Evolutionary conservation across 2,113 vertebrate species (phyloP).

Genomic region (Pteropus alecto): DNA sequence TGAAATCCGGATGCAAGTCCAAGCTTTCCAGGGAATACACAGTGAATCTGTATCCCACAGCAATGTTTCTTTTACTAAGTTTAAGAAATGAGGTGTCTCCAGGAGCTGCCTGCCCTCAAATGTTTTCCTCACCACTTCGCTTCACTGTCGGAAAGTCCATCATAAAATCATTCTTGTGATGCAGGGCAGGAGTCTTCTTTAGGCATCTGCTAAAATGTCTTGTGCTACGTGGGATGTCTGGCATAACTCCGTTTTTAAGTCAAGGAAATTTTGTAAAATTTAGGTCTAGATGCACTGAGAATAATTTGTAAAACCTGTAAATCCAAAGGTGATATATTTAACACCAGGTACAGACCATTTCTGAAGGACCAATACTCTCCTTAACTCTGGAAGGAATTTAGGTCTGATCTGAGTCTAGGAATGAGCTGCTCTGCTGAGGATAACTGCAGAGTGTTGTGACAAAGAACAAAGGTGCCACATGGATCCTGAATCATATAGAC

Average conservation of each 20-base stretch:
- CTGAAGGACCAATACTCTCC: background rate
- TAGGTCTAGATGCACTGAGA: background rate
- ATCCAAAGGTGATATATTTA: background rate
- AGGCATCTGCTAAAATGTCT: background rate
- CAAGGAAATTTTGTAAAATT: background rate
- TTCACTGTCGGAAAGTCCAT: background rate
- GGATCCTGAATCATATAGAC: background rate
- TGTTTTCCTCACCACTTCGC: background rate
- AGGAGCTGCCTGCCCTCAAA: background rate
- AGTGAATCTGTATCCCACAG: background rate
- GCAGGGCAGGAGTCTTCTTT: background rate
- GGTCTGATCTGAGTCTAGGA: too few species aligned
- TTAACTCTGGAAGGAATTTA: background rate
- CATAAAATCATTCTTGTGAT: background rate
- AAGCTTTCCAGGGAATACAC: background rate
- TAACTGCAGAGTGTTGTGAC: too few species aligned
- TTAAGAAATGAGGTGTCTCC: background rate
- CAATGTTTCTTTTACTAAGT: background rate
- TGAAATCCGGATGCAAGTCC: background rate
- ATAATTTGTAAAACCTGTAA: background rate
- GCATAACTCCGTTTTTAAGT: background rate
- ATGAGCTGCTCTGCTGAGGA: background rate
- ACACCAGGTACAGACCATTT: background rate
- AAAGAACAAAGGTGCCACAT: background rate
- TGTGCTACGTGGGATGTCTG: background rate